Evolutionary conservation across 35 echinoderm and acorn worm genomes (phyloP).

Genomic region (Acanthaster planci): DNA sequence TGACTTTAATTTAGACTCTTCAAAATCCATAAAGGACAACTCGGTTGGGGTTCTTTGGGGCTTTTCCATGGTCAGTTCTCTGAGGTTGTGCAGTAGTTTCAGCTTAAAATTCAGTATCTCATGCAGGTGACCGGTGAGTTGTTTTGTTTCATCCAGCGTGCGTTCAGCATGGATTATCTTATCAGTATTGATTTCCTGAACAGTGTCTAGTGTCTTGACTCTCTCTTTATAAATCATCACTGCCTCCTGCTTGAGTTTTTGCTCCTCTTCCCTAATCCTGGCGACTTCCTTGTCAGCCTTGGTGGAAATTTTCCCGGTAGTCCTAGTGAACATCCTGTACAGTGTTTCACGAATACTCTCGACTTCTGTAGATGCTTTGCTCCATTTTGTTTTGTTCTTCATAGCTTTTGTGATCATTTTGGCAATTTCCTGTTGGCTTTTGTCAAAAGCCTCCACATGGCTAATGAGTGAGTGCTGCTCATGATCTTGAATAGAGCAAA

Average conservation of each 20-base stretch:
- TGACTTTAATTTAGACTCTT: background rate
- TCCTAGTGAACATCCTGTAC: background rate
- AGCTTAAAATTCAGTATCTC: background rate
- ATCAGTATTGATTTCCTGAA: background rate
- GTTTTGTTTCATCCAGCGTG: background rate
- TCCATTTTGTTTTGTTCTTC: background rate
- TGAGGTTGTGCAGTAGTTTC: background rate
- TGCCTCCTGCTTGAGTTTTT: background rate
- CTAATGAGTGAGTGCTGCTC: background rate
- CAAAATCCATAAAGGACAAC: constrained; percentile 8
- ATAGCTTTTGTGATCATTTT: background rate
- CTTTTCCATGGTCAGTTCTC: background rate
- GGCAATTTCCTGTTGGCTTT: background rate
- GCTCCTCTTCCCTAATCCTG: background rate
- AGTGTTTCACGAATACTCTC: background rate
- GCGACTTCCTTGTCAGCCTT: background rate
- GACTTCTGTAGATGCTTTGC: background rate
- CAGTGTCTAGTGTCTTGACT: constrained; percentile 11
- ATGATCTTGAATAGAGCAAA: background rate
- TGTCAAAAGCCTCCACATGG: background rate
- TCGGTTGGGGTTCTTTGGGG: background rate
- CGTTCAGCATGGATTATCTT: background rate
- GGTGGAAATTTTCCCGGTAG: background rate
- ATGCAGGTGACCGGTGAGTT: background rate
- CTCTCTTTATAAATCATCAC: constrained; percentile 1